These are phyloP conservation scores for Indicator indicator DNA, from an alignment of 2,113 vertebrate species.

Conservation along the genomic window DNA sequence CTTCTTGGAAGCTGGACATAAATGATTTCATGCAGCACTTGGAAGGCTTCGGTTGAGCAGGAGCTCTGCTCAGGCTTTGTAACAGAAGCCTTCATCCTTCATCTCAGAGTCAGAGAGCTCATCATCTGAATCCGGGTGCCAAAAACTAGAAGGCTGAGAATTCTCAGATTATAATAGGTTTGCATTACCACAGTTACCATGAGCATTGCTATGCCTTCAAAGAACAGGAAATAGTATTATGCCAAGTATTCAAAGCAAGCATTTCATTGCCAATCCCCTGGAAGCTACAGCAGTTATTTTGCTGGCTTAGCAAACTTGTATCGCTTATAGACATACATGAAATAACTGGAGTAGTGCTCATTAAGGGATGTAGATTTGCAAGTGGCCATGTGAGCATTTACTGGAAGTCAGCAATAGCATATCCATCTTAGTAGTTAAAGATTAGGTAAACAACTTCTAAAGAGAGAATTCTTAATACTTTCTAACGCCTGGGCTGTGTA, in stretches of 20 bases:
- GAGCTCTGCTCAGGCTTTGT: background rate
- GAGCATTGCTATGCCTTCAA: constrained; percentile 10
- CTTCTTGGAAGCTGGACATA: background rate
- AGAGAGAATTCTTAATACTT: background rate
- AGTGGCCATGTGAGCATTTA: background rate
- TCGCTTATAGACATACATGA: background rate
- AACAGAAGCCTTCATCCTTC: background rate
- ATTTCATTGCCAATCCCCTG: constrained; percentile 8
- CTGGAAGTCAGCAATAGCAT: background rate
- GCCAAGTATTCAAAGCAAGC: background rate
- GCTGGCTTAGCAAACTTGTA: background rate
- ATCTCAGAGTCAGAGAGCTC: background rate
- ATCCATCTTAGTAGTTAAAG: background rate
- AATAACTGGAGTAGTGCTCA: background rate
- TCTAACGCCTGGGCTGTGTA: background rate
- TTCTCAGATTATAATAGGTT: background rate
- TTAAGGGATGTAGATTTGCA: background rate
- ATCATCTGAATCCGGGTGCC: background rate
- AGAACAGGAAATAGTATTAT: constrained; percentile 4
- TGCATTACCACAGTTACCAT: background rate
- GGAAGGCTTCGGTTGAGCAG: background rate
- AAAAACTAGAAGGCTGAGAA: constrained; percentile 12
- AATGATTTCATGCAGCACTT: background rate
- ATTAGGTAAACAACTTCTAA: background rate
- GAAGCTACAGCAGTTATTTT: constrained; percentile 1